Evolutionary conservation across 2,888 invertebrate species (phyloP).

Genomic region (Incurvaria masculella): DNA sequence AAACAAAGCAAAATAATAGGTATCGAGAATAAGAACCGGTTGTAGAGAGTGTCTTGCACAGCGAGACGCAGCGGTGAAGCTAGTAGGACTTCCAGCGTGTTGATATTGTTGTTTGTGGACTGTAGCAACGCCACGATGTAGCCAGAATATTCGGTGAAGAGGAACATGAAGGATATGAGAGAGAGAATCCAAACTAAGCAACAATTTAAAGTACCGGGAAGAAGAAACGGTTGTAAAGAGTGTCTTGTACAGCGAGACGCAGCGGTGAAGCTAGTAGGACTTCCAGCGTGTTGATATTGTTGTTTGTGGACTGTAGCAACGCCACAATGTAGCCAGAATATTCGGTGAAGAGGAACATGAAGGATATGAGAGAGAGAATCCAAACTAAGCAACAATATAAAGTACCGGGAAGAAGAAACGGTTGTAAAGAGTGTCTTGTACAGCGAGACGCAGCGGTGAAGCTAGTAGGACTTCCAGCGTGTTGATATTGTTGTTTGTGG

Average conservation of each 20-base stretch:
- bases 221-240: conserved; percentile 60
- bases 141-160: conserved; percentile 71
- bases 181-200: conserved; percentile 60
- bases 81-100: conserved; percentile 60
- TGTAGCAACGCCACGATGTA: conserved; percentile 70
- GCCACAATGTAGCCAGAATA: conserved; percentile 74
- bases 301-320: conserved; percentile 66
- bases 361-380: conserved; percentile 56
- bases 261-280: conserved; percentile 65
- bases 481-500: conserved; percentile 63
- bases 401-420: conserved; percentile 51
- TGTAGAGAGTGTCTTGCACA: conserved; percentile 63
- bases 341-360: conserved; percentile 67
- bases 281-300: conserved; percentile 58
- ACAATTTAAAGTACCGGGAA: conserved; percentile 46
- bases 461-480: conserved; percentile 61
- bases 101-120: conserved; percentile 64
- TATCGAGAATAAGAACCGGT: conserved; percentile 56
- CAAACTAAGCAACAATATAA: conserved; percentile 59
- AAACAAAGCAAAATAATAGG: not conserved
- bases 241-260: conserved; percentile 63
- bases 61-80: conserved; percentile 62
- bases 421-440: conserved; percentile 63
- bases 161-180: conserved; percentile 60
- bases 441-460: conserved; percentile 63